phyloP scores from a whole-genome alignment of 2,888 invertebrate species.

The Spisula subtruncata region DNA sequence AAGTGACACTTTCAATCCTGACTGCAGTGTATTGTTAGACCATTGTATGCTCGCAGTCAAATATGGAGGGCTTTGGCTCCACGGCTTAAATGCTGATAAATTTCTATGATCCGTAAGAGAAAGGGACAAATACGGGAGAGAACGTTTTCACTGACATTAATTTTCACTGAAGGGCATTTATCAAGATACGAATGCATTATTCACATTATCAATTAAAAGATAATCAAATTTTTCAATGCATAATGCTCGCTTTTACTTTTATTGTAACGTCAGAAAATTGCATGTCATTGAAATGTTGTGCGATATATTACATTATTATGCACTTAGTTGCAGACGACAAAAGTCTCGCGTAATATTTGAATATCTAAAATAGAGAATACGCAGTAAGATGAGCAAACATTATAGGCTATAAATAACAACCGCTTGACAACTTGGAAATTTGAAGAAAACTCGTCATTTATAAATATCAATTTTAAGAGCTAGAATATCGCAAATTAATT shows the following conservation, averaged over 20 bases:
- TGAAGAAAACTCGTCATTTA: neutral
- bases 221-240: constrained; percentile 9
- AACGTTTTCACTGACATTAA: constrained; percentile 14
- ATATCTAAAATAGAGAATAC: neutral
- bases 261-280: constrained; percentile 3
- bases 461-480: constrained; percentile 5
- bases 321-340: constrained; percentile 19
- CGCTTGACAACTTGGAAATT: neutral
- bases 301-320: neutral
- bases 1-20: constrained; percentile 34
- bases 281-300: neutral
- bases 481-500: neutral
- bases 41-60: constrained; percentile 30
- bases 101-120: neutral
- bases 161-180: neutral
- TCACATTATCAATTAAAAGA: constrained; percentile 28
- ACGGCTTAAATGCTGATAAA: neutral
- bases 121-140: neutral
- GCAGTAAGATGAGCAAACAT: neutral
- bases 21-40: constrained; percentile 42
- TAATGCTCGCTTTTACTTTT: constrained; percentile 21
- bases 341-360: neutral
- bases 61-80: neutral
- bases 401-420: neutral
- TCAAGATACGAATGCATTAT: constrained; percentile 6